Percentiles rank a stretch among this genome's conserved stretches.
phyloP scores from a whole-genome alignment of 2,888 invertebrate genomes.

The Bombylius major region DNA sequence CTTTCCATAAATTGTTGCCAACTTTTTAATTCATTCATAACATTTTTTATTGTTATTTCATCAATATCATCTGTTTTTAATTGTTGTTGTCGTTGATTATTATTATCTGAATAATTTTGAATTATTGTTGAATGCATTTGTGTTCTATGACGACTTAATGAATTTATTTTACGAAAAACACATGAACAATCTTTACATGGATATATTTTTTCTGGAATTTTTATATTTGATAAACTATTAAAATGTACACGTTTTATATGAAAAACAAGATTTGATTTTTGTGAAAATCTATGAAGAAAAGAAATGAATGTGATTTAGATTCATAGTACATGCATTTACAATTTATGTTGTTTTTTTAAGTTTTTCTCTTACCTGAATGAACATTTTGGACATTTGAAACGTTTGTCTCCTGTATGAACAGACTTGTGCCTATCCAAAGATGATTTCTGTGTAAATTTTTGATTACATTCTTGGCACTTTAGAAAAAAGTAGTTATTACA shows the following conservation, averaged over 20 bases:
- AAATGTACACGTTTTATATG: conserved; percentile 15
- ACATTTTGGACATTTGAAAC: conserved; percentile 19
- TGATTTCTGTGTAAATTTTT: conserved; percentile 19
- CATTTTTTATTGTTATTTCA: conserved; percentile 5
- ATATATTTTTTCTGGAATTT: conserved; percentile 6
- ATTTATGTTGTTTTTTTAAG: too few relatives aligned
- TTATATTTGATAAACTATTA: not conserved
- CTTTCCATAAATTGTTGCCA: not conserved
- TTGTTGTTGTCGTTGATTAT: conserved; percentile 5
- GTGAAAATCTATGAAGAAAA: conserved; percentile 13
- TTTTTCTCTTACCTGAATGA: conserved; percentile 13
- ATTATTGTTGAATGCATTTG: conserved; percentile 11
- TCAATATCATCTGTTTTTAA: conserved; percentile 2
- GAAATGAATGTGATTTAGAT: not conserved
- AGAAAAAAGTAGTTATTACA: not conserved
- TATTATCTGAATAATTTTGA: conserved; percentile 10
- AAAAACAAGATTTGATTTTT: conserved; percentile 14
- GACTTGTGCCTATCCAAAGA: conserved; percentile 19
- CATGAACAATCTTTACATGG: conserved; percentile 17
- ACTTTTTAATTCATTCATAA: conserved; percentile 6
- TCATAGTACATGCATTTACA: too few relatives aligned
- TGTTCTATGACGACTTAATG: conserved; percentile 18
- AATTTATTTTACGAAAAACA: conserved; percentile 17
- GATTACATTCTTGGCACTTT: conserved; percentile 16
- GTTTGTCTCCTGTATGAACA: conserved; percentile 16